Base-by-base conservation (phyloP, 2,113 vertebrate genomes). In the Macquaria australasica region DNA sequence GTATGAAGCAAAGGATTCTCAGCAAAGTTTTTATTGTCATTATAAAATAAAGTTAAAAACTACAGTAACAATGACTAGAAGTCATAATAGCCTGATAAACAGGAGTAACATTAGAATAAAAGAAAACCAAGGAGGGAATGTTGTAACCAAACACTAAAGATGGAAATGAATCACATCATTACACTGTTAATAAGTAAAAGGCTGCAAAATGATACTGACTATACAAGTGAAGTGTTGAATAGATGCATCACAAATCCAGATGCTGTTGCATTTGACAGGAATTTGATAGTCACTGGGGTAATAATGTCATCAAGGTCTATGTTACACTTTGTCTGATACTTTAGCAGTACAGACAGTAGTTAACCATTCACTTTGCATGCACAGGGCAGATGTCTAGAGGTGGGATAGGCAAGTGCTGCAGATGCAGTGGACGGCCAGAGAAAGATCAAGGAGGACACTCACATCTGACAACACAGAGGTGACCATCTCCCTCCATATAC, bases 11-110 rank as follows among this genome's bases (percentile, higher is more conserved):
- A 62, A 53, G 0, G 15, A 45, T 25, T 83, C 15, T 69, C 58
- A 66, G 28, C 31, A 72, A 78, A 69, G 6, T 20, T n/a, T 85
- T 68, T 74, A 80, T 64, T 85, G 71, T 63, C 28, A 21, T 48
- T 63, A 75, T 8, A 85, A 80, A 74, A 63, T 58, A 39, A 59
- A 37, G 10, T 28, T 70, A 23, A n/a, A 68, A 74, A 48, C 14
- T 8, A 76, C n/a, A 68, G 25, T 8, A 16, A 62, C 11, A 68
- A 8, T 1, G 14, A 37, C 9, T 34, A 53, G 12, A 56, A 37
- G 37, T 48, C 4, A 9, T 5, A 41, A 55, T 28, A 67, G 41
- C 34, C 23, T 45, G 34, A 55, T 45, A 1, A 56, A 39, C 6
- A 56, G 6, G 34, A 69, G 45, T 55, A 21, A 58, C 23, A n/a